Conservation (phyloP, 2,888 invertebrate species). For the Mantis religiosa region DNA sequence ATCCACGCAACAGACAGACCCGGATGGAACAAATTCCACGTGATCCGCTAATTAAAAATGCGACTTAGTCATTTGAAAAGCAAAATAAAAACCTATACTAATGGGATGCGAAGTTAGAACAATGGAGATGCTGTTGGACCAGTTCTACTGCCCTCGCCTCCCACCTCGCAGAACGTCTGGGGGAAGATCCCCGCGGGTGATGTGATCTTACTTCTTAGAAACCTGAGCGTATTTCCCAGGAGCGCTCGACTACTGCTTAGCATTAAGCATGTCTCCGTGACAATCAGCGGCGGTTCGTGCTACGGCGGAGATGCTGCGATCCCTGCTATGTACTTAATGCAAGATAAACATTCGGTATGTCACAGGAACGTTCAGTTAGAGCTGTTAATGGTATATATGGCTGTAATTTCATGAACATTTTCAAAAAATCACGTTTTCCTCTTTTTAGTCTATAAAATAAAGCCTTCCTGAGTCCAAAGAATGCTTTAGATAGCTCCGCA, state of each 20-base stretch:
- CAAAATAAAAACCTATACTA: background rate
- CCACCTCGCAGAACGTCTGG: background rate
- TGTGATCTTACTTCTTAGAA: background rate
- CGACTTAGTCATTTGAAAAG: background rate
- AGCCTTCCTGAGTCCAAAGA: too few relatives aligned
- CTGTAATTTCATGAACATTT: too few relatives aligned
- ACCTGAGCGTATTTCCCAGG: background rate
- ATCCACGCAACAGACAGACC: background rate
- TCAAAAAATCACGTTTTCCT: too few relatives aligned
- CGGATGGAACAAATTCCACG: background rate
- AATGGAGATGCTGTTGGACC: background rate
- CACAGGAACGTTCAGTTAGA: too few relatives aligned
- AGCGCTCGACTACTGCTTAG: background rate
- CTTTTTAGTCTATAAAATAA: too few relatives aligned
- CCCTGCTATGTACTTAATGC: too few relatives aligned
- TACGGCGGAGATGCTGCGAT: too few relatives aligned
- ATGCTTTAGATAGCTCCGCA: too few relatives aligned
- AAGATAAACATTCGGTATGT: too few relatives aligned
- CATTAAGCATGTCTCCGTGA: background rate
- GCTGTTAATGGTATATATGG: too few relatives aligned
- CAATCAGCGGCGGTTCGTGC: too few relatives aligned
- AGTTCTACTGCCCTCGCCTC: background rate
- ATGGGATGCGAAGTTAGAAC: background rate
- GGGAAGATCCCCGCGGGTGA: background rate
- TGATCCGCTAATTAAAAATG: background rate